These are phyloP conservation scores for Sitta carolinensis DNA, from an alignment of 2,797 vertebrate genomes.

Conservation along the genomic window DNA sequence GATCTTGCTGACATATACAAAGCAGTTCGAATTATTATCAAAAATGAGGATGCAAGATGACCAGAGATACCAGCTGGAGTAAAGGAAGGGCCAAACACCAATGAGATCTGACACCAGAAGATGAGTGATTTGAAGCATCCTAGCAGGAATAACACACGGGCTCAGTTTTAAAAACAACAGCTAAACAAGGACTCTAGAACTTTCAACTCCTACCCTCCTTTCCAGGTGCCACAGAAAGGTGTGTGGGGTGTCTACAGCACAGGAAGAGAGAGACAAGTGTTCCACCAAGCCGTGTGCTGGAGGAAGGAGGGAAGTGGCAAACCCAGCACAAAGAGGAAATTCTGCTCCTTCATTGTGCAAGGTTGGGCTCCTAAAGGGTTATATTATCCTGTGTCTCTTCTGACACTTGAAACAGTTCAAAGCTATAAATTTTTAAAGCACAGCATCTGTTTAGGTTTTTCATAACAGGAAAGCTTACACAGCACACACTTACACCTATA, in stretches of 20 bases:
- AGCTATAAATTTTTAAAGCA: slow-evolving; percentile 81
- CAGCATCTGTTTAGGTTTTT: slow-evolving; percentile 77
- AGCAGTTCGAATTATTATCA: background rate
- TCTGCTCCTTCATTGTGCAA: background rate
- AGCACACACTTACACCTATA: slow-evolving; percentile 35
- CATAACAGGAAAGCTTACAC: slow-evolving; percentile 55
- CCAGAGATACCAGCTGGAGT: background rate
- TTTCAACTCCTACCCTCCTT: background rate
- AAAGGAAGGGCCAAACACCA: background rate
- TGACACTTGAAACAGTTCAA: slow-evolving; percentile 81
- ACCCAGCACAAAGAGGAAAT: background rate
- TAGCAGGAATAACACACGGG: background rate
- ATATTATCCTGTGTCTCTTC: slow-evolving; percentile 69
- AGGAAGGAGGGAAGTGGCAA: background rate
- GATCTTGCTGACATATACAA: background rate
- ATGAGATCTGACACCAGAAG: background rate
- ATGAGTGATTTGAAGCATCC: background rate
- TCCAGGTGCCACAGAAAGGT: background rate
- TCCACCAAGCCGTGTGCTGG: fast-evolving
- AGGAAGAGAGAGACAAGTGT: background rate
- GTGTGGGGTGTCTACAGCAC: background rate
- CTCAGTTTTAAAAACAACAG: background rate
- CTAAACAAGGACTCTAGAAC: background rate
- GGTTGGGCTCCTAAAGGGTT: slow-evolving; percentile 65
- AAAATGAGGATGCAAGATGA: background rate